Evolutionary conservation across 2,113 vertebrate genomes (phyloP), one percentile per base, ranked within the genome.

Genomic region (Cryptomyrus ogoouensis): DNA sequence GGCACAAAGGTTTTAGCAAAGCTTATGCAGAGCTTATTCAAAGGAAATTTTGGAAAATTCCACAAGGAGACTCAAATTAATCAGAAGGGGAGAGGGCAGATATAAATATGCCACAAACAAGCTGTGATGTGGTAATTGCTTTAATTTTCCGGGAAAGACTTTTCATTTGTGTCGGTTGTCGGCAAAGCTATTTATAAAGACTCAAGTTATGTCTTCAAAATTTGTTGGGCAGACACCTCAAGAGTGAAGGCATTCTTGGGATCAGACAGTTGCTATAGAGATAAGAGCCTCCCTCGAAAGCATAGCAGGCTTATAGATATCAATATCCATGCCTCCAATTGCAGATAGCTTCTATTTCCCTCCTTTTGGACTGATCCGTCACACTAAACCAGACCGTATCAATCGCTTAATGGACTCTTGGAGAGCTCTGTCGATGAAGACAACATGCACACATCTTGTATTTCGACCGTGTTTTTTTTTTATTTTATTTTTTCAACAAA

Each of bases 201-300:
- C 39, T 62, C 35, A 66, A 66, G 87, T 62, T 66, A n/a, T 44
- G 56, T 62, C 35, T 88, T 58, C 87, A 62, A 66, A 58, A 88
- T 88, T 53, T 35, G 31, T 66, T 88, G 31, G 87, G 49, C 56
- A 88, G 87, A 66, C 39, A 84, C 52, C 74, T 56, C 12, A 52
- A 84, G 74, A 89, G 21, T 58, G 74, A 84, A 56, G 47, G 89
- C 49, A 84, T 84, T 77, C 77, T 84, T 50, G 77, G 50, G 49
- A 89, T 77, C 88, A 31, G 24, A 53, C 52, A 49, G 50, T 89
- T 89, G 74, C 89, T 77, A 89, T 84, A 53, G 74, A 84, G 77
- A 44, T 49, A 53, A 89, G 21, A 56, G 77, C 39, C 52, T 66
- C 87, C 39, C 56, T 88, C 19, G 35, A 66, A 42, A 66, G 56